Base-by-base conservation (phyloP, 2,888 invertebrate species). In the Notodonta ziczac region DNA sequence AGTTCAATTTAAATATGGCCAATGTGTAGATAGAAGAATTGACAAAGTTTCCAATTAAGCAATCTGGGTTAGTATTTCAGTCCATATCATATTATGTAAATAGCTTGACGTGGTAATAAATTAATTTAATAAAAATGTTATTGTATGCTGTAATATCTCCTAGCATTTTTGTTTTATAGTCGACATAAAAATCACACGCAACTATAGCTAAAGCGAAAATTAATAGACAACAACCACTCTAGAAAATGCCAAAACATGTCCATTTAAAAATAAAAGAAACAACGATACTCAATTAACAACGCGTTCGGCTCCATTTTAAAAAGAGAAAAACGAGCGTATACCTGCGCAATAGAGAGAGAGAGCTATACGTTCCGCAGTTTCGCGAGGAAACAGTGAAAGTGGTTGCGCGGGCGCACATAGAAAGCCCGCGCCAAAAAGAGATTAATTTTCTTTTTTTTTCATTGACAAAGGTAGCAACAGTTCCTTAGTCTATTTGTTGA, bases 321-420 rank as follows among this genome's bases (percentile, higher is more conserved):
- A 61, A 59, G 64, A 61, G 59, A 66, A 72, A 66, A 68, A 63
- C 58, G 14, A 10, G 10, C 1, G 6, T 54, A 13, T 55, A 63
- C 62, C 57, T 61, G 13, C 35, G 14, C 39, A 48, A 42, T 4
- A 52, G 9, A 67, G 32, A 55, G 67, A 74, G 63, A 67, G 8
- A 59, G 9, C 12, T 54, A 35, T 5, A 61, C 12, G 4, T 50
- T 1, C 2, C n/a, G 44, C 64, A 67, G 63, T 63, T 42, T 32
- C 59, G 61, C 62, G 59, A 57, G 51, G 60, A 61, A 65, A 69
- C 68, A 84, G 84, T 84, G 84, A 84, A 84, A 84, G 84, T 84
- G 63, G 62, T 66, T 64, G 72, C 67, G 71, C 70, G 50, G 42
- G 72, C 63, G 77, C 73, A 66, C 51, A 60, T 82, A 81, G 83